Conservation (phyloP, 2,888 invertebrate species). For the Epinotia demarniana region DNA sequence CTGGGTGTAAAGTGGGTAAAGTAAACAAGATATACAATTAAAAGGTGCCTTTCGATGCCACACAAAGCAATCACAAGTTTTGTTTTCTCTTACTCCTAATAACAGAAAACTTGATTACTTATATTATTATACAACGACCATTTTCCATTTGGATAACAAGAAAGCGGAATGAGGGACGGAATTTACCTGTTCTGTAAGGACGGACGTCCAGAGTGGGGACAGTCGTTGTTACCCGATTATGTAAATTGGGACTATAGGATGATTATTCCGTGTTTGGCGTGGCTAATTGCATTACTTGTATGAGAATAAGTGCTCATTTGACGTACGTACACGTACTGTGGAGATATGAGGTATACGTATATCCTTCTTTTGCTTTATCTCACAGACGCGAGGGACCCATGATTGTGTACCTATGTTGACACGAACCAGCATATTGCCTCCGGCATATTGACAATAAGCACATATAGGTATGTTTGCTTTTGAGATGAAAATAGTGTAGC, state of each 20-base stretch:
- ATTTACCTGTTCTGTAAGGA: not conserved
- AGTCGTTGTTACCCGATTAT: constrained; percentile 25
- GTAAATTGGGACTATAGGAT: constrained; percentile 22
- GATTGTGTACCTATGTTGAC: no score
- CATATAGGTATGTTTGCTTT: no score
- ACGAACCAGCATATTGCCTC: no score
- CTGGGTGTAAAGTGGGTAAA: no score
- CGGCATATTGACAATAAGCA: no score
- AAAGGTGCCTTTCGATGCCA: no score
- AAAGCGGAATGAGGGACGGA: not conserved
- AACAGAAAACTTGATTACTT: not conserved
- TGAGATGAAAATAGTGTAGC: constrained; percentile 5
- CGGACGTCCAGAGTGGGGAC: not conserved
- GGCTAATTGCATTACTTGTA: not conserved
- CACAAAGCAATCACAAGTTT: not conserved
- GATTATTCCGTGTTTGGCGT: not conserved
- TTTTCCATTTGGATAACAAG: constrained; percentile 24
- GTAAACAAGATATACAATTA: no score
- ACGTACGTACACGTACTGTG: no score
- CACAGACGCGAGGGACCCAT: no score
- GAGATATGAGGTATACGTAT: no score
- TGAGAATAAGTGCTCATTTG: not conserved
- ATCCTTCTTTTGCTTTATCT: no score
- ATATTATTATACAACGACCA: not conserved
- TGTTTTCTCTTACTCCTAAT: not conserved